Percentiles rank a stretch among this genome's conserved stretches.
Evolutionary conservation across 2,888 invertebrate genomes (phyloP).

Genomic region (Carterocephalus palaemon): DNA sequence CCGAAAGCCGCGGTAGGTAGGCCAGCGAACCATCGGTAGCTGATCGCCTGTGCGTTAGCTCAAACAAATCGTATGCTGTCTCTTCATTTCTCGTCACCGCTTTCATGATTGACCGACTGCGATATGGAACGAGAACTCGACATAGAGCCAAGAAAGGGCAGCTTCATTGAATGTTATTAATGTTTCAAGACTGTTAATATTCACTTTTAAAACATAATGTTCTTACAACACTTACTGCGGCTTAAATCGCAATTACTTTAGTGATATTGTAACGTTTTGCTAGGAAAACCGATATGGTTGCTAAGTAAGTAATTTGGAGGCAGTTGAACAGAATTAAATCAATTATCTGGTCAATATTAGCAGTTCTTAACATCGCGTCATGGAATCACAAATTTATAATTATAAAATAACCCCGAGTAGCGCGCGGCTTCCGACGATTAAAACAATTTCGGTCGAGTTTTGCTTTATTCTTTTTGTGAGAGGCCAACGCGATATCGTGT

Average conservation of each 20-base stretch:
- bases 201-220: not conserved
- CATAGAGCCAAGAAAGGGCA: slow-evolving; percentile 8
- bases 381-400: slow-evolving; percentile 42
- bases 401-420: slow-evolving; percentile 49
- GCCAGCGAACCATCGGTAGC: slow-evolving; percentile 77
- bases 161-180: not conserved
- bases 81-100: slow-evolving; percentile 59
- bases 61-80: slow-evolving; percentile 78
- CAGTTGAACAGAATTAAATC: not conserved
- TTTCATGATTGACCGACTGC: slow-evolving; percentile 36
- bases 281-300: too few relatives aligned
- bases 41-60: slow-evolving; percentile 69
- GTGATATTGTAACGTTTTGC: too few relatives aligned
- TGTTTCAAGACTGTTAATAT: not conserved
- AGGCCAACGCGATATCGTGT: slow-evolving; percentile 75
- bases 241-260: too few relatives aligned
- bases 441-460: slow-evolving; percentile 74
- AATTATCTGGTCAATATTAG: slow-evolving; percentile 33
- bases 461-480: slow-evolving; percentile 71
- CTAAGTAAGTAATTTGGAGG: not conserved
- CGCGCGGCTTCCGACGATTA: slow-evolving; percentile 71
- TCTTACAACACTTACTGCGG: not conserved
- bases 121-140: slow-evolving; percentile 8
- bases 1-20: slow-evolving; percentile 69
- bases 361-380: slow-evolving; percentile 26